Conservation (phyloP, 1,140 invertebrate genomes). For the Drosophila rhopaloa region DNA sequence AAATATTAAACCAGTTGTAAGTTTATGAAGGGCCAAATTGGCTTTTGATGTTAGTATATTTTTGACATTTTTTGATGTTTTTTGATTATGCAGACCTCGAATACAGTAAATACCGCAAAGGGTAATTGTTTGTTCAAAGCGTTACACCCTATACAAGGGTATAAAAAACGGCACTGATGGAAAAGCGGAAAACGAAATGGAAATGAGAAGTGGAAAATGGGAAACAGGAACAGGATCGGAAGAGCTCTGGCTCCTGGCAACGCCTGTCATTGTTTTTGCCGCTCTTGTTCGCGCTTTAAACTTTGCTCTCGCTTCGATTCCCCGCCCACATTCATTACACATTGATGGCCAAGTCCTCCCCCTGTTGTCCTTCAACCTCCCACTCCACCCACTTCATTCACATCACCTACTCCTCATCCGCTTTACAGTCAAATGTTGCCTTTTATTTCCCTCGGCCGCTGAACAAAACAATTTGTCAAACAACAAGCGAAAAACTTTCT, state of each 20-base stretch:
- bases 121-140: too few species aligned
- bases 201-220: conserved; percentile 11
- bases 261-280: conserved; percentile 55
- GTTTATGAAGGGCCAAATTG: too few species aligned
- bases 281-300: conserved; percentile 61
- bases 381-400: neutral
- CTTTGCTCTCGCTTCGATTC: conserved; percentile 44
- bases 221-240: conserved; percentile 33
- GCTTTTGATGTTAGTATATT: too few species aligned
- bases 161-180: neutral
- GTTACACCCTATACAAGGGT: neutral
- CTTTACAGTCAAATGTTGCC: conserved; percentile 26
- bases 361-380: neutral
- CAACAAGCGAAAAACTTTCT: conserved; percentile 61
- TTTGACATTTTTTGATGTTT: neutral
- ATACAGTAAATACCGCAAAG: too few species aligned
- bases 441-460: conserved; percentile 42
- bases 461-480: conserved; percentile 71
- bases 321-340: conserved; percentile 48
- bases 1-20: too few species aligned
- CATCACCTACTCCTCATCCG: neutral
- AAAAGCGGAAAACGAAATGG: conserved; percentile 6
- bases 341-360: conserved; percentile 42
- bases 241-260: conserved; percentile 9
- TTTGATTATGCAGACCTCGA: neutral